These are phyloP conservation scores for Lepeophtheirus nordmannii DNA, from an alignment of 2,888 invertebrate genomes.

Conservation along the genomic window DNA sequence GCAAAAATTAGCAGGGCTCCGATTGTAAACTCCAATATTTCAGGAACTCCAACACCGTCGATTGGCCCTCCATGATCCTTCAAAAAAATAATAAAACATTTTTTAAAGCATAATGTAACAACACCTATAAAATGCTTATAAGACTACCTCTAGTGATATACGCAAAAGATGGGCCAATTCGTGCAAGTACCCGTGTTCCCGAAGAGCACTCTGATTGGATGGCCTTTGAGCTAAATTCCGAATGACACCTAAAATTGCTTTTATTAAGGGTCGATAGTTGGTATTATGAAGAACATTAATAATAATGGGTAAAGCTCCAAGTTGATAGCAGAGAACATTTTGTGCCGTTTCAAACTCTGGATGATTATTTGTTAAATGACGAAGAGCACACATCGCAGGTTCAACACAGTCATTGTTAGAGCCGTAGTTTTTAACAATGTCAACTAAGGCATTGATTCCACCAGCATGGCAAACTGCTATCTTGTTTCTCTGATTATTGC, in stretches of 20 bases:
- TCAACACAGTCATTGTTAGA: slow-evolving; percentile 96
- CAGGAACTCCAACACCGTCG: slow-evolving; percentile 94
- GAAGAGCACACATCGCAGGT: slow-evolving; percentile 85
- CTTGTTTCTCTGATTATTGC: slow-evolving; percentile 97
- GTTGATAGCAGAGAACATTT: slow-evolving; percentile 80
- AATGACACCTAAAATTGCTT: slow-evolving; percentile 53
- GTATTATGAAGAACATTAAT: slow-evolving; percentile 56
- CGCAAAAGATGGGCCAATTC: slow-evolving; percentile 68
- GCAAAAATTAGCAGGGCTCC: slow-evolving; percentile 96
- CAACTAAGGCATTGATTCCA: slow-evolving; percentile 87
- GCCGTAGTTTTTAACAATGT: slow-evolving; percentile 77
- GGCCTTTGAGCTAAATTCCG: slow-evolving; percentile 88
- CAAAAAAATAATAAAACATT: slow-evolving; percentile 82
- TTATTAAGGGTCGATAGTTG: slow-evolving; percentile 53
- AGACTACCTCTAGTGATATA: not conserved
- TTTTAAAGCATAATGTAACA: slow-evolving; percentile 43
- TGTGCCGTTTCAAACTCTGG: slow-evolving; percentile 85
- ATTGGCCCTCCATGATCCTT: slow-evolving; percentile 51
- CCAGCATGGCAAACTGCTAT: slow-evolving; percentile 69
- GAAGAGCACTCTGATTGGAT: slow-evolving; percentile 79
- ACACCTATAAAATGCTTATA: not conserved
- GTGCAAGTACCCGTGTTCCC: slow-evolving; percentile 85
- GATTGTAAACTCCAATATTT: slow-evolving; percentile 92
- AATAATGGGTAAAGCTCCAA: slow-evolving; percentile 75
- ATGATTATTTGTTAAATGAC: slow-evolving; percentile 77